These are phyloP conservation scores for Morpho helenor DNA, from an alignment of 2,888 invertebrate species.

Conservation along the genomic window DNA sequence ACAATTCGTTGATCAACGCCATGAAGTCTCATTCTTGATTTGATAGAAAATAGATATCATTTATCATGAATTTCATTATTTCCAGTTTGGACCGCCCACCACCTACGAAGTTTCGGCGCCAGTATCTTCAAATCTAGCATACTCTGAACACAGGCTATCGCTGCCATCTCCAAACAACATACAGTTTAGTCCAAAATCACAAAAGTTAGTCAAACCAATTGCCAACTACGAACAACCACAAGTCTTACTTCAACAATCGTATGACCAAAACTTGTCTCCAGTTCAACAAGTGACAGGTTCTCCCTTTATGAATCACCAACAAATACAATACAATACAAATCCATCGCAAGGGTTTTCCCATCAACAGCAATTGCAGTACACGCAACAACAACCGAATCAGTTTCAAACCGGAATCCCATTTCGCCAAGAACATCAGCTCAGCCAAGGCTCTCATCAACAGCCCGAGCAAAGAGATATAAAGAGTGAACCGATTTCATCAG, in stretches of 20 bases:
- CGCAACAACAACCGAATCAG: conserved; percentile 26
- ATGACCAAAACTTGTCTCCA: conserved; percentile 21
- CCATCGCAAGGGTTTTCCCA: conserved; percentile 18
- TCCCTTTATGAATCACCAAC: conserved; percentile 8
- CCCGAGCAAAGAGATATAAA: conserved; percentile 26
- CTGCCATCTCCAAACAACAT: conserved; percentile 35
- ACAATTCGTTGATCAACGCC: too few relatives aligned
- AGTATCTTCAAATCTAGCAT: conserved; percentile 56
- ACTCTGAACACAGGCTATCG: conserved; percentile 49
- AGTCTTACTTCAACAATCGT: conserved; percentile 21
- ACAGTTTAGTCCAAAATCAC: conserved; percentile 33
- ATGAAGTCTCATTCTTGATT: too few relatives aligned
- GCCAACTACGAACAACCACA: conserved; percentile 23
- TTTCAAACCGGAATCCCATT: conserved; percentile 25
- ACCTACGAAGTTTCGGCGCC: conserved; percentile 58
- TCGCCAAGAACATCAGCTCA: conserved; percentile 17
- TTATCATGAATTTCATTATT: conserved; percentile 16
- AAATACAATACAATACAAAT: conserved; percentile 20
- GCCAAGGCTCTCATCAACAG: conserved; percentile 23
- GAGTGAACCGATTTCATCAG: conserved; percentile 14
- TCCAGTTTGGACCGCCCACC: conserved; percentile 50
- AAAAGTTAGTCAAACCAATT: conserved; percentile 24
- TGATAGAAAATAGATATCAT: neutral
- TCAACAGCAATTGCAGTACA: conserved; percentile 24
- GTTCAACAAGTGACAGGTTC: conserved; percentile 13